Evolutionary conservation across 2,888 invertebrate species (phyloP), one percentile per base, ranked within the genome.

Genomic region (Operophtera brumata): DNA sequence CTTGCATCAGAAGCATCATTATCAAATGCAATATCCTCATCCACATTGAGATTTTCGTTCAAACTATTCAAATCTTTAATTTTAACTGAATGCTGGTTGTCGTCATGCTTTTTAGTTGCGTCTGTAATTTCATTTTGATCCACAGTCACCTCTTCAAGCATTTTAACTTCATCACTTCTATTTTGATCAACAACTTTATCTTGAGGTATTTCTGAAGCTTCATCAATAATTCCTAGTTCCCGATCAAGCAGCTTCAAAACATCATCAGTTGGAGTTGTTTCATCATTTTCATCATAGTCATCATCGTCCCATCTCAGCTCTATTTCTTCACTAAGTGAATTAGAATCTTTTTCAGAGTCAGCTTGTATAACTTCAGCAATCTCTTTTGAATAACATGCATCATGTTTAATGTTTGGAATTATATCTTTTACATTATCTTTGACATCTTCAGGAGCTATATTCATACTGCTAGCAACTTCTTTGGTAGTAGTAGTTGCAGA

Each of bases 291-390:
- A 36, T 40, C 28, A 44, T 39, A n/a, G 35, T 51, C 56, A 54
- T 56, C 52, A 13, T 59, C 59, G 7, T 57, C 52, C 57, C 57
- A 64, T 9, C 11, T 45, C 2, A 59, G 13, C 43, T 39, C 41
- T 2, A 64, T 2, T 0, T 52, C 37, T 14, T 53, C 48, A 12
- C n/a, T 12, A 9, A 41, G 1, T 37, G 51, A 52, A 30, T 20
- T 10, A 0, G 47, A 47, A 25, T 45, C 14, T 41, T 30, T 14
- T 35, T 61, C 46, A 39, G 40, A 25, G 44, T 54, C 47, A 2
- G 12, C 30, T 28, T 37, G 30, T 7, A 34, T 30, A 0, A 6
- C n/a, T 13, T 41, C 30, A 35, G 9, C 2, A 6, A 12, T 28
- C 10, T 45, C 47, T 37, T 53, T 47, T 20, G 20, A 10, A 11